These are phyloP conservation scores for Agrilus planipennis DNA, from an alignment of 1,140 invertebrate genomes.

Conservation along the genomic window DNA sequence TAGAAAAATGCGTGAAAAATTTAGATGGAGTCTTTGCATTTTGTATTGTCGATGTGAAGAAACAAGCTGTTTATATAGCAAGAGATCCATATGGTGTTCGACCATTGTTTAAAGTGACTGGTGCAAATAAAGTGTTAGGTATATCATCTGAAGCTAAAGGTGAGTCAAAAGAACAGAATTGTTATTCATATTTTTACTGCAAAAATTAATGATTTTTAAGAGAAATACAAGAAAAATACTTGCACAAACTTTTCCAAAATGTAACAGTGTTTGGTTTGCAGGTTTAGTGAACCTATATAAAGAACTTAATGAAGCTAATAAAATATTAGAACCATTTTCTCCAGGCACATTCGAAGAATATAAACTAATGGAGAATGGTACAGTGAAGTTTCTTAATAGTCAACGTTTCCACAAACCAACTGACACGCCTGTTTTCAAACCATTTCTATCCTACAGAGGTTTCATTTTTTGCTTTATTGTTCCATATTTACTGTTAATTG, in stretches of 20 bases:
- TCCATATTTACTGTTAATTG: too few species aligned
- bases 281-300: slow-evolving; percentile 38
- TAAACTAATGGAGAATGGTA: slow-evolving; percentile 44
- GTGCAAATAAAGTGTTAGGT: slow-evolving; percentile 43
- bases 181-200: neutral
- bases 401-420: slow-evolving; percentile 46
- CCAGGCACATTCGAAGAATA: slow-evolving; percentile 54
- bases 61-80: slow-evolving; percentile 56
- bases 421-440: slow-evolving; percentile 42
- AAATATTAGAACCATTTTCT: slow-evolving; percentile 48
- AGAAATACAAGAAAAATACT: slow-evolving; percentile 2
- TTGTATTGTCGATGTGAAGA: slow-evolving; percentile 63
- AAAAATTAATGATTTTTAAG: neutral
- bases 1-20: slow-evolving; percentile 44
- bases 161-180: too few species aligned
- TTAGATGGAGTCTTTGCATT: slow-evolving; percentile 83
- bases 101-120: slow-evolving; percentile 52
- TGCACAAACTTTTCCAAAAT: too few species aligned
- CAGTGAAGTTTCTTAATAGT: slow-evolving; percentile 40
- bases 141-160: slow-evolving; percentile 62
- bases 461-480: neutral
- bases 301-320: slow-evolving; percentile 33
- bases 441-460: slow-evolving; percentile 40
- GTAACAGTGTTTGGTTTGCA: too few species aligned
- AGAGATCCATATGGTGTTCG: slow-evolving; percentile 83